These are phyloP conservation scores for Silurus glanis DNA, from an alignment of 2,113 vertebrate genomes.

Conservation along the genomic window DNA sequence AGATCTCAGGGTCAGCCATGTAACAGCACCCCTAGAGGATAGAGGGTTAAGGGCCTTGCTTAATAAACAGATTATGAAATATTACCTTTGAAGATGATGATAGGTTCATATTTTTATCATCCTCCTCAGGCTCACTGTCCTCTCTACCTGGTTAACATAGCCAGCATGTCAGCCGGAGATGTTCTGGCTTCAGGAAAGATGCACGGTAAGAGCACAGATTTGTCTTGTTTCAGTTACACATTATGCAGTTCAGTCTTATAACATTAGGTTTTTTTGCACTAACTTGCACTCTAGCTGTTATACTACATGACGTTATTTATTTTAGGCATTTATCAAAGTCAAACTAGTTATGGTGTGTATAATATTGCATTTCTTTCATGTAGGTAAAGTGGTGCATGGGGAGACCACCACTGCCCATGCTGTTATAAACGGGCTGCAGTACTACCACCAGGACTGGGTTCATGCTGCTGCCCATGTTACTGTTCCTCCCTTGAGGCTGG, in stretches of 20 bases:
- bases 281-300: neutral
- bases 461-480: conserved; percentile 91
- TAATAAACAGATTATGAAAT: neutral
- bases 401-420: conserved; percentile 91
- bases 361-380: conserved; percentile 21
- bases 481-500: conserved; percentile 89
- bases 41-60: no score
- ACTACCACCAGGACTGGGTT: conserved; percentile 97
- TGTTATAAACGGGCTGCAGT: conserved; percentile 89
- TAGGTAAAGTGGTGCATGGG: conserved; percentile 90
- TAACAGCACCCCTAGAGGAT: neutral
- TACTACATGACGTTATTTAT: neutral
- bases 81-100: neutral
- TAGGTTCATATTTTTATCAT: neutral
- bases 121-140: conserved; percentile 85
- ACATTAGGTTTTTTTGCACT: neutral
- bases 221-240: neutral
- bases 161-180: conserved; percentile 93
- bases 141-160: conserved; percentile 90
- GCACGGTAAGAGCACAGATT: conserved; percentile 79
- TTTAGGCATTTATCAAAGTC: neutral
- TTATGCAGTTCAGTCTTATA: neutral
- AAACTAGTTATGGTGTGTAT: neutral
- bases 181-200: conserved; percentile 90
- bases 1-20: no score